Conservation (phyloP, 2,797 vertebrate genomes). For the Potorous gilbertii region DNA sequence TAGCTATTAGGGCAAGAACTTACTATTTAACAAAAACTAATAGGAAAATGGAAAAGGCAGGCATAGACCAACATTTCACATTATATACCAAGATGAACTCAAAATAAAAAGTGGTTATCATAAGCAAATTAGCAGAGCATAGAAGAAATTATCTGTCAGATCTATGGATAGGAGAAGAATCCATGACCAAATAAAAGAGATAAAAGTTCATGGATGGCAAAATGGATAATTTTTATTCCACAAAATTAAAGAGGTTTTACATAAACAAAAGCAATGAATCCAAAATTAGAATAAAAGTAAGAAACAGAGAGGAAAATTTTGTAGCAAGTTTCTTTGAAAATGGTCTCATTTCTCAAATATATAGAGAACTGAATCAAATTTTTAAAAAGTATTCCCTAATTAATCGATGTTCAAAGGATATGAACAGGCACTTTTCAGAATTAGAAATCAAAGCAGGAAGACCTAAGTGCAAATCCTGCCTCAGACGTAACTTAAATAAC, state of each 20-base stretch:
- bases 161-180: background rate
- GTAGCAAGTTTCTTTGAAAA: background rate
- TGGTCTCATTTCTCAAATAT: background rate
- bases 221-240: background rate
- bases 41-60: background rate
- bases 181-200: background rate
- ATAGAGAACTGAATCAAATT: background rate
- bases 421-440: no score
- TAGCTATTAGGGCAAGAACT: background rate
- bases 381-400: background rate
- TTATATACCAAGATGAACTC: background rate
- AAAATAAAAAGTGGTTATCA: background rate
- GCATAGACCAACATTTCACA: background rate
- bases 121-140: background rate
- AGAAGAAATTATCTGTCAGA: background rate
- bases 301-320: background rate
- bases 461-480: background rate
- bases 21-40: background rate
- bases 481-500: background rate
- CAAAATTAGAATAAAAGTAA: background rate
- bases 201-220: background rate
- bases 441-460: background rate
- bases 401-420: no score
- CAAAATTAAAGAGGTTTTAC: background rate
- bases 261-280: background rate